phyloP scores from a whole-genome alignment of 2,113 vertebrate genomes.

The Plotosus lineatus region DNA sequence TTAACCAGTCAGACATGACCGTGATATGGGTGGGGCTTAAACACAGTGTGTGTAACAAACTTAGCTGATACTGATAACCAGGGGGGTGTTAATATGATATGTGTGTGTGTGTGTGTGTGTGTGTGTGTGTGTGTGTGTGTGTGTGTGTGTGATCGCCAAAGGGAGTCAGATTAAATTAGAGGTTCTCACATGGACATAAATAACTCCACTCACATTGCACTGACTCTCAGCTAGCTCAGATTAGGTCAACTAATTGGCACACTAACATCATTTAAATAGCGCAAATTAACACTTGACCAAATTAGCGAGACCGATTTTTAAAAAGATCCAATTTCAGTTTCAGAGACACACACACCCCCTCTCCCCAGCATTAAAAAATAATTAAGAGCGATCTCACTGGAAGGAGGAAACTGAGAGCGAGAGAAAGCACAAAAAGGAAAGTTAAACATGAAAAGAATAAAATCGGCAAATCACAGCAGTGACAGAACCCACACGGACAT shows the following conservation, averaged over 20 bases:
- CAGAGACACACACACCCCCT: no score
- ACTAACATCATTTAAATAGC: conserved; percentile 55
- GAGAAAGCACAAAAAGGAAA: not conserved
- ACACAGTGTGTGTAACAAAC: conserved; percentile 31
- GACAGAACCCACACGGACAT: not conserved
- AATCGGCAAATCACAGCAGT: not conserved
- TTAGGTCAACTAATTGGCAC: conserved; percentile 56
- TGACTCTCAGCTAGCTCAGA: conserved; percentile 43
- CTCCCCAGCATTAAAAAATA: not conserved
- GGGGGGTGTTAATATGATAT: conserved; percentile 16
- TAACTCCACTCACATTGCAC: conserved; percentile 49
- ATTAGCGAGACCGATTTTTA: conserved; percentile 45
- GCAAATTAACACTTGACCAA: conserved; percentile 52
- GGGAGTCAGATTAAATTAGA: conserved; percentile 41
- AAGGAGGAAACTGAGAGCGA: not conserved
- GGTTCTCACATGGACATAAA: conserved; percentile 52
- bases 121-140: conserved; percentile 12
- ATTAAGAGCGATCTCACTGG: not conserved
- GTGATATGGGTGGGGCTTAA: conserved; percentile 1
- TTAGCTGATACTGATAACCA: conserved; percentile 31
- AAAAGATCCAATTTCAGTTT: conserved; percentile 43
- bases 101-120: conserved; percentile 2
- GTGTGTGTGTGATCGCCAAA: conserved; percentile 15
- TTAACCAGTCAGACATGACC: conserved; percentile 32
- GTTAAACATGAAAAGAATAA: not conserved